Percentiles rank a stretch among this genome's conserved stretches.
Conservation (phyloP, 2,113 vertebrate genomes). For the Tor tambroides region DNA sequence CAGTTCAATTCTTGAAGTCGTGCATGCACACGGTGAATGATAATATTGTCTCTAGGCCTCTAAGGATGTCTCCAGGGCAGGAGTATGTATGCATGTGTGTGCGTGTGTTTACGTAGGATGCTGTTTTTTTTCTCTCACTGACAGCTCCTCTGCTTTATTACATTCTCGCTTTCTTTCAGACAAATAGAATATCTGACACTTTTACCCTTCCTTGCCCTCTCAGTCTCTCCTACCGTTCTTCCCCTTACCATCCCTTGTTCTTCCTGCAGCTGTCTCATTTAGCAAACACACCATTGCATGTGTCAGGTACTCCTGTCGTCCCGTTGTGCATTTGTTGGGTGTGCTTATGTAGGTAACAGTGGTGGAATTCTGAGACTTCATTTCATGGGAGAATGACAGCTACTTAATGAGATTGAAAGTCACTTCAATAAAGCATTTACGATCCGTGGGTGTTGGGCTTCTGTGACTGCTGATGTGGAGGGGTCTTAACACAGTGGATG, state of each 20-base stretch:
- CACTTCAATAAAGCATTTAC: not conserved
- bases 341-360: not conserved
- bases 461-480: not conserved
- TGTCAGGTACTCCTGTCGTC: not conserved
- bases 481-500: slow-evolving; percentile 17
- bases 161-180: not conserved
- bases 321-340: not conserved
- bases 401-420: slow-evolving; percentile 19
- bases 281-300: not conserved
- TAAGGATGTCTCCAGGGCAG: slow-evolving; percentile 80
- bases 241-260: not conserved
- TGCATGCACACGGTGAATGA: slow-evolving; percentile 70
- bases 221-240: not conserved
- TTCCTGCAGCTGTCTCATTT: not conserved
- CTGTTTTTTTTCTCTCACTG: slow-evolving; percentile 29
- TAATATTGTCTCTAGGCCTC: slow-evolving; percentile 65
- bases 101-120: not conserved
- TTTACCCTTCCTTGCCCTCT: not conserved
- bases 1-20: not conserved
- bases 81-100: not conserved
- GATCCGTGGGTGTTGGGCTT: slow-evolving; percentile 1
- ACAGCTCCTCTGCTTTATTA: slow-evolving; percentile 13
- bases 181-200: not conserved
- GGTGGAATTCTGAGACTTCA: not conserved
- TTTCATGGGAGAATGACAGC: not conserved